Percentiles rank a stretch among this genome's conserved stretches.
phyloP scores from a whole-genome alignment of 2,888 invertebrate genomes.

The Nephrocerus scutellatus region DNA sequence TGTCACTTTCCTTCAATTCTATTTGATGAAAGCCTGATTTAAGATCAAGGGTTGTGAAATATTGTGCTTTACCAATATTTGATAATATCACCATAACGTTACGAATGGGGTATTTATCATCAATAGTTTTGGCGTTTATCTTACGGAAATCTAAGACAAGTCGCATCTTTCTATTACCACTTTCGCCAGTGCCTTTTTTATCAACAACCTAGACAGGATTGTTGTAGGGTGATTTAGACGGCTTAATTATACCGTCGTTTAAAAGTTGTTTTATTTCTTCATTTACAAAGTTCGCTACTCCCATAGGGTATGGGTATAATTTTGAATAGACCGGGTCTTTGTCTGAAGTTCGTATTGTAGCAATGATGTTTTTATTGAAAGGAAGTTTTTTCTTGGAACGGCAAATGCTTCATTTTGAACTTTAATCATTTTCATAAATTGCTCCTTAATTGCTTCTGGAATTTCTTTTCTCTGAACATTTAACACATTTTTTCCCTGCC shows the following conservation, averaged over 20 bases:
- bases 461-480: background rate
- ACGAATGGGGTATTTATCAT: conserved; percentile 13
- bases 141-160: conserved; percentile 11
- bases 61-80: conserved; percentile 2
- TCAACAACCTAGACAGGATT: conserved; percentile 8
- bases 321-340: conserved; percentile 7
- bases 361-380: conserved; percentile 1
- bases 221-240: conserved; percentile 8
- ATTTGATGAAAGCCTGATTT: conserved; percentile 13
- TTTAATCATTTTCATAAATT: background rate
- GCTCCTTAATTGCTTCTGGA: too few species aligned
- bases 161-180: conserved; percentile 5
- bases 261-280: conserved; percentile 3
- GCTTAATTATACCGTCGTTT: conserved; percentile 2
- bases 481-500: conserved; percentile 4
- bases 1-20: conserved; percentile 3
- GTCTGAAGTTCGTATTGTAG: conserved; percentile 10
- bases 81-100: conserved; percentile 1
- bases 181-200: conserved; percentile 11
- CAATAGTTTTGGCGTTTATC: conserved; percentile 13
- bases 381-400: background rate
- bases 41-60: conserved; percentile 9
- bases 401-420: background rate
- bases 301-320: conserved; percentile 8
- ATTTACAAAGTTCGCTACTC: conserved; percentile 8